These are phyloP conservation scores for Rhagonycha fulva DNA, from an alignment of 2,888 invertebrate species.

Conservation along the genomic window DNA sequence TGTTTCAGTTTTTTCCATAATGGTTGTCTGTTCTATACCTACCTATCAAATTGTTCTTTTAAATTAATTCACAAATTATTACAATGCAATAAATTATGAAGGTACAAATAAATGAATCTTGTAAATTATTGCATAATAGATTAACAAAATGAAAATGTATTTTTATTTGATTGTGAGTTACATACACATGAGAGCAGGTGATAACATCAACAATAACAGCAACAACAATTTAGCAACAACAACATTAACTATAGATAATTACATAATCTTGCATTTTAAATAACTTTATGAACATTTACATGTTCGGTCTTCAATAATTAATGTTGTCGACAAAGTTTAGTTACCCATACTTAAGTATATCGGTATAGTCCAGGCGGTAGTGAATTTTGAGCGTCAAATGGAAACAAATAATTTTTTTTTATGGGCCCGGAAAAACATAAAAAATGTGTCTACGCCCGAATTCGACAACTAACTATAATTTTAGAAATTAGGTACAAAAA, in stretches of 20 bases:
- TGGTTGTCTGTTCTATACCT: background rate
- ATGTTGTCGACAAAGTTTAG: too few species aligned
- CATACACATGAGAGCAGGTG: constrained; percentile 32
- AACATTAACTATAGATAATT: constrained; percentile 46
- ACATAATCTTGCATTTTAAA: constrained; percentile 30
- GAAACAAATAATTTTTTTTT: too few species aligned
- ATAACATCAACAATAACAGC: constrained; percentile 55
- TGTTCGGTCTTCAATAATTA: too few species aligned
- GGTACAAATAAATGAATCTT: background rate
- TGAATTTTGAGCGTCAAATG: too few species aligned
- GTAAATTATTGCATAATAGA: background rate
- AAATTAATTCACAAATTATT: background rate
- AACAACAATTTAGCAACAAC: constrained; percentile 55
- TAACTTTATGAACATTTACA: background rate
- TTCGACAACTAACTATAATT: too few species aligned
- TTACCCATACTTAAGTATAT: too few species aligned
- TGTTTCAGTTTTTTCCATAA: background rate
- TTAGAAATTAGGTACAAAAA: too few species aligned
- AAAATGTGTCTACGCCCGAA: too few species aligned
- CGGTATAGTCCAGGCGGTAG: too few species aligned
- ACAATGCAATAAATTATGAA: background rate
- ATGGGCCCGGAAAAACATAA: too few species aligned
- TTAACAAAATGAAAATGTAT: background rate
- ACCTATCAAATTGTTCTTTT: background rate
- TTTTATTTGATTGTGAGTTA: constrained; percentile 7